phyloP scores from a whole-genome alignment of 2,888 invertebrate species.

The Cataglyphis livida region DNA sequence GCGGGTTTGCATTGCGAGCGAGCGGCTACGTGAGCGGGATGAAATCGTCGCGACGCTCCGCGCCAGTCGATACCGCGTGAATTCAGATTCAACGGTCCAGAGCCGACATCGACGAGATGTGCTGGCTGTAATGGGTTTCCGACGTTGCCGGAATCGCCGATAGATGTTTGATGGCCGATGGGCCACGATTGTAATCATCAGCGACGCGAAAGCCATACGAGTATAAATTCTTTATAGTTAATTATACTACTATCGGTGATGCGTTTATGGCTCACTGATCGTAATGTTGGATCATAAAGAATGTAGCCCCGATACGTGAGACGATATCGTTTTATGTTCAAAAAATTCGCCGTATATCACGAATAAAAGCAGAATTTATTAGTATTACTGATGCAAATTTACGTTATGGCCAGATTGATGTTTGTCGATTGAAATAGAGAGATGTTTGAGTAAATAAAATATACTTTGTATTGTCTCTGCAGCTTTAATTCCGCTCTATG shows the following conservation, averaged over 20 bases:
- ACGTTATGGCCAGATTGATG: neutral
- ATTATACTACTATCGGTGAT: conserved; percentile 10
- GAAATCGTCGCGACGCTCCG: conserved; percentile 58
- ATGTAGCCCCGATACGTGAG: neutral
- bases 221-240: conserved; percentile 41
- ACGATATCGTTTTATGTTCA: conserved; percentile 18
- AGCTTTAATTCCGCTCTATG: neutral
- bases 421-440: neutral
- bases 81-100: conserved; percentile 62
- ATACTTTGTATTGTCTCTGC: neutral
- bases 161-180: conserved; percentile 12
- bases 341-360: neutral
- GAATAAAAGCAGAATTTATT: neutral
- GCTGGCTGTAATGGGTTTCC: neutral
- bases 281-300: conserved; percentile 37
- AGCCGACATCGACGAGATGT: conserved; percentile 9
- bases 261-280: neutral
- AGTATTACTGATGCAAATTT: neutral
- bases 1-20: conserved; percentile 66
- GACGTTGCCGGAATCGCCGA: conserved; percentile 21
- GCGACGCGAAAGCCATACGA: neutral
- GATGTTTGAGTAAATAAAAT: neutral
- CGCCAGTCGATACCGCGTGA: conserved; percentile 45
- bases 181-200: neutral
- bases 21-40: conserved; percentile 70